A percentile compares a stretch with the other conserved stretches of the same genome.
phyloP scores from a whole-genome alignment of 2,797 vertebrate genomes.

The Acridotheres tristis region DNA sequence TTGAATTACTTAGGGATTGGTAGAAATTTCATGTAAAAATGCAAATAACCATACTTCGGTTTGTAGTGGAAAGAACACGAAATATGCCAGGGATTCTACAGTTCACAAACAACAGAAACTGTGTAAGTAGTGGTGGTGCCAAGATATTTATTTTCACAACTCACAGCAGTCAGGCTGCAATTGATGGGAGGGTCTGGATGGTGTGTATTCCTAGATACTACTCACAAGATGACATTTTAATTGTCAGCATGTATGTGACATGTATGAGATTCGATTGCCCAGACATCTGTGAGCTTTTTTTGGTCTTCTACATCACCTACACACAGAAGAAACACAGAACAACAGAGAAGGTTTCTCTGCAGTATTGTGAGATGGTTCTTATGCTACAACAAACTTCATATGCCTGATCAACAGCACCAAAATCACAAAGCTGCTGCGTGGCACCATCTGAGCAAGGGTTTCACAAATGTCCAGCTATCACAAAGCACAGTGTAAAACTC shows the following conservation, averaged over 20 bases:
- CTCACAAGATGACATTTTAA: not conserved
- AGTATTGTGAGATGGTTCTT: not conserved
- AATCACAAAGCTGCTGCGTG: not conserved
- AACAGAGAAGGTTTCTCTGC: not conserved
- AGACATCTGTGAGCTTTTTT: not conserved
- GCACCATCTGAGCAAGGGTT: not conserved
- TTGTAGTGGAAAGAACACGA: not conserved
- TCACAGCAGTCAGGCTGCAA: not conserved
- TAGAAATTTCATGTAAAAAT: not conserved
- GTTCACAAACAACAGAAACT: not conserved
- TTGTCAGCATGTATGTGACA: not conserved
- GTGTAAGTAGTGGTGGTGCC: not conserved
- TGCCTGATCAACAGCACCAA: not conserved
- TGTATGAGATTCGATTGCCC: not conserved
- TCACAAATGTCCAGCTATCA: not conserved
- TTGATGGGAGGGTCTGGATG: not conserved
- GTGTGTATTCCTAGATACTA: not conserved
- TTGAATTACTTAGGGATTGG: not conserved
- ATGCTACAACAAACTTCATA: not conserved
- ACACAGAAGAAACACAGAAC: accelerated
- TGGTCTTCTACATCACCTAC: not conserved
- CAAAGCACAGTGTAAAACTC: not conserved
- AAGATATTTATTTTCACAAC: not conserved
- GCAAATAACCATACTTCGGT: not conserved
- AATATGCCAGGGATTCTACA: not conserved